Conservation (phyloP, 1,140 invertebrate genomes). For the Hylaeus anthracinus region DNA sequence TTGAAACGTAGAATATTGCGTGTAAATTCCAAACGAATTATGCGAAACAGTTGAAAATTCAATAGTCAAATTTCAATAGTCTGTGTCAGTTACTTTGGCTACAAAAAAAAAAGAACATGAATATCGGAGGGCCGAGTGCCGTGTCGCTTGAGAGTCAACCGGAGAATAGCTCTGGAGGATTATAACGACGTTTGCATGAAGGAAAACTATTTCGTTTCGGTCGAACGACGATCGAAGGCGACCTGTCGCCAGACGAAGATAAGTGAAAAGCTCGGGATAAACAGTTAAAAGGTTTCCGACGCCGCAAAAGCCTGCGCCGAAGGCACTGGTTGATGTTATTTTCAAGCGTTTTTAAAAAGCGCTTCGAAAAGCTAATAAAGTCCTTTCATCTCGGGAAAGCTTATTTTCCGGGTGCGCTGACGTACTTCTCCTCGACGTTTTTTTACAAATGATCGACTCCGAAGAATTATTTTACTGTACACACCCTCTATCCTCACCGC, state of each 20-base stretch:
- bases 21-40: no score
- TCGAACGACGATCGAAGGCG: not conserved
- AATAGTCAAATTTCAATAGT: no score
- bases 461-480: no score
- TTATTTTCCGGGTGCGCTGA: not conserved
- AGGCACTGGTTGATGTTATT: not conserved
- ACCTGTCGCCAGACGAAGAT: not conserved
- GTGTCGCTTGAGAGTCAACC: not conserved
- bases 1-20: no score
- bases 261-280: constrained; percentile 12
- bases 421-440: no score
- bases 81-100: no score
- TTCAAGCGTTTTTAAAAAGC: not conserved
- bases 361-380: constrained; percentile 16
- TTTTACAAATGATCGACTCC: no score
- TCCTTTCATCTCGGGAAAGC: not conserved
- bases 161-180: not conserved
- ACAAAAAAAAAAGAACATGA: no score
- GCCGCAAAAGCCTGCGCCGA: not conserved
- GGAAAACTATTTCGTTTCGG: not conserved
- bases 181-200: not conserved
- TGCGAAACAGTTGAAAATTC: no score
- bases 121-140: no score
- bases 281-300: constrained; percentile 21
- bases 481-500: no score